Evolutionary conservation across 2,888 invertebrate genomes (phyloP).

Genomic region (Acanthacorydalis orientalis): DNA sequence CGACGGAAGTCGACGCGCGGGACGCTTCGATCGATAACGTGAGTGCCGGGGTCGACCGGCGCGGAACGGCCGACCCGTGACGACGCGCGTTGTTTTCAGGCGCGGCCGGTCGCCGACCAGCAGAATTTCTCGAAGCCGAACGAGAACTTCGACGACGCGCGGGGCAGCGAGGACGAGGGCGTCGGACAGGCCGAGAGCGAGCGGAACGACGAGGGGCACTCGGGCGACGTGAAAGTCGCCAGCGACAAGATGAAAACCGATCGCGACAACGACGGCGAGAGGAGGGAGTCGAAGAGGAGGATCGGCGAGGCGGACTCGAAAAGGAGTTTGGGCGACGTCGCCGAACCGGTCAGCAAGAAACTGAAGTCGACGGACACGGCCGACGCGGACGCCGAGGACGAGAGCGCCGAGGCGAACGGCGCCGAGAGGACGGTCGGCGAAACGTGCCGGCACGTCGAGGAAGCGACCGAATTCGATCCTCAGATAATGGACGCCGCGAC

Average conservation of each 20-base stretch:
- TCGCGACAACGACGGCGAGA: constrained; percentile 17
- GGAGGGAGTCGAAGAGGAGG: constrained; percentile 37
- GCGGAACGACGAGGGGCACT: constrained; percentile 51
- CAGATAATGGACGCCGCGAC: constrained; percentile 63
- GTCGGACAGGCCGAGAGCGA: constrained; percentile 62
- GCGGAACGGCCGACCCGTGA: too few species aligned
- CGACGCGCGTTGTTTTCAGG: too few species aligned
- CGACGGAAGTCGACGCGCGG: constrained; percentile 26
- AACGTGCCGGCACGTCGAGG: constrained; percentile 71
- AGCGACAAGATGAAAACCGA: constrained; percentile 19
- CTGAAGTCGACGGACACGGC: constrained; percentile 16
- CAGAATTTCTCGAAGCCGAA: not conserved
- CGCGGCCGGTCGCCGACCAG: not conserved
- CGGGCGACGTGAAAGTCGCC: constrained; percentile 29
- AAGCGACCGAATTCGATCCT: constrained; percentile 54
- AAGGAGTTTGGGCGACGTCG: constrained; percentile 46
- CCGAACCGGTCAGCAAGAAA: constrained; percentile 46
- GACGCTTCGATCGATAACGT: constrained; percentile 30
- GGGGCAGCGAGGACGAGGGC: constrained; percentile 43
- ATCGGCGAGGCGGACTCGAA: constrained; percentile 62
- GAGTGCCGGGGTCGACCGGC: too few species aligned
- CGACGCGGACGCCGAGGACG: constrained; percentile 31
- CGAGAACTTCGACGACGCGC: constrained; percentile 17
- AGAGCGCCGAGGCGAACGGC: constrained; percentile 16
- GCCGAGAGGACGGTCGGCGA: constrained; percentile 27